Evolutionary conservation across 2,888 invertebrate genomes (phyloP).

Genomic region (Sphaerophoria rueppellii): DNA sequence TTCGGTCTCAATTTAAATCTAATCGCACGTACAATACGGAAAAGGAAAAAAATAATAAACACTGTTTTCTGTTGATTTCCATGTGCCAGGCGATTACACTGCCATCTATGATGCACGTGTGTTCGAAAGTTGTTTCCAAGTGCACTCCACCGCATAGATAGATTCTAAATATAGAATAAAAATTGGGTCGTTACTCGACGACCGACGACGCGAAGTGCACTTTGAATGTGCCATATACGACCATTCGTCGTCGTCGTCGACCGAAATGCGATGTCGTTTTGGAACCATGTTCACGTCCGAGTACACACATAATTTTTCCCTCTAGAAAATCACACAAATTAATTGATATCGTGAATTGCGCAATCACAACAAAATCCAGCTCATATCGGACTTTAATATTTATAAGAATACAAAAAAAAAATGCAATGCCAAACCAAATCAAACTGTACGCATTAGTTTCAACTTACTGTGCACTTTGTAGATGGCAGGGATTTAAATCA

Average conservation of each 20-base stretch:
- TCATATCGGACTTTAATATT: conserved; percentile 1
- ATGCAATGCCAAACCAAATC: conserved; percentile 26
- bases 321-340: conserved; percentile 68
- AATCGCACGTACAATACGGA: conserved; percentile 56
- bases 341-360: conserved; percentile 71
- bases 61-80: conserved; percentile 31
- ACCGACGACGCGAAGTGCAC: conserved; percentile 6
- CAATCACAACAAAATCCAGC: conserved; percentile 40
- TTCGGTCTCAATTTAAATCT: conserved; percentile 62
- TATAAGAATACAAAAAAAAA: conserved; percentile 21
- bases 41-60: conserved; percentile 1
- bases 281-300: conserved; percentile 65
- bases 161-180: conserved; percentile 57
- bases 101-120: conserved; percentile 66
- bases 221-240: background rate
- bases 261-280: conserved; percentile 21
- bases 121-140: conserved; percentile 30
- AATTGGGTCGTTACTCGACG: conserved; percentile 56
- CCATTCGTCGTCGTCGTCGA: conserved; percentile 25
- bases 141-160: conserved; percentile 18
- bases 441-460: conserved; percentile 52
- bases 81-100: conserved; percentile 51
- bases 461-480: conserved; percentile 60
- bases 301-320: conserved; percentile 62
- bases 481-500: conserved; percentile 55